These are phyloP conservation scores for Sebastes diploproa DNA, from an alignment of 2,797 vertebrate species.

Conservation along the genomic window DNA sequence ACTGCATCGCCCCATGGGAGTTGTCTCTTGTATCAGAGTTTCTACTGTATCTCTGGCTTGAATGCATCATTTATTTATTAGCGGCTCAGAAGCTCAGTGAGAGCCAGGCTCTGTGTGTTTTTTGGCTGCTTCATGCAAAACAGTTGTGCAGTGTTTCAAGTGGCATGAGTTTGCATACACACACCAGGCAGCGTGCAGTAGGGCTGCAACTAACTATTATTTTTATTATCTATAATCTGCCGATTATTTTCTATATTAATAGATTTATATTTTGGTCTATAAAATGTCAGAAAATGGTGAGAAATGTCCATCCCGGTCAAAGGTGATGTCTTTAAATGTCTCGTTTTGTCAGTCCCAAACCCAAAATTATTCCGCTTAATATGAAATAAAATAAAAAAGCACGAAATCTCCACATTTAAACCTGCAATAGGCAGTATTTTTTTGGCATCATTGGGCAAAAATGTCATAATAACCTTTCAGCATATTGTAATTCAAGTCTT, in stretches of 20 bases:
- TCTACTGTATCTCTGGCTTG: neutral
- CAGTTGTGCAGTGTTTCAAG: neutral
- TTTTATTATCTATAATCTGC: rapidly evolving
- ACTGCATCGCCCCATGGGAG: neutral
- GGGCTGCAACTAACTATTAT: neutral
- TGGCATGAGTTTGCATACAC: neutral
- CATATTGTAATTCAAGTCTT: neutral
- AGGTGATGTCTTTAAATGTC: too few species aligned
- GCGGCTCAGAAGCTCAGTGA: neutral
- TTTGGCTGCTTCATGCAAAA: neutral
- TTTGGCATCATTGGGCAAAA: neutral
- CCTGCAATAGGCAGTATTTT: too few species aligned
- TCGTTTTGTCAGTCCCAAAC: neutral
- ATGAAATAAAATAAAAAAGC: neutral
- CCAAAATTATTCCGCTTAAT: neutral
- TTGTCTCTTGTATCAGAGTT: neutral
- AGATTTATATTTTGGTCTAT: neutral
- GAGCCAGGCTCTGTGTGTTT: neutral
- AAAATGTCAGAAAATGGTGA: neutral
- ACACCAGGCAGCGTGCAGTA: neutral
- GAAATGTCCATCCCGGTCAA: neutral
- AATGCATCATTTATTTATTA: constrained; percentile 8
- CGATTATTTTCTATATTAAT: neutral
- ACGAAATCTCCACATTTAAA: neutral
- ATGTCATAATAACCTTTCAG: neutral